Evolutionary conservation across 1,140 invertebrate species (phyloP).

Genomic region (Drosophila truncata): DNA sequence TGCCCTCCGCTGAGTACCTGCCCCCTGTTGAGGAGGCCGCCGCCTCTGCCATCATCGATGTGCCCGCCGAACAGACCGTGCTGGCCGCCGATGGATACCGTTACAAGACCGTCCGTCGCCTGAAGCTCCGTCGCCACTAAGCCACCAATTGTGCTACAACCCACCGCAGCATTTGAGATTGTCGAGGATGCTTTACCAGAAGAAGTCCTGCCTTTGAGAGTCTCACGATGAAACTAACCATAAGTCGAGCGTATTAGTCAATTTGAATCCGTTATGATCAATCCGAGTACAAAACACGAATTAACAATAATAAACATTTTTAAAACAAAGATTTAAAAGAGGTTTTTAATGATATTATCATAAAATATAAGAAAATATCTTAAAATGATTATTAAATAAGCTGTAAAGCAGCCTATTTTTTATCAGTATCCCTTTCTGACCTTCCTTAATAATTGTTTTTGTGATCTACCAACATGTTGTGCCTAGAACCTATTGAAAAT

Average conservation of each 20-base stretch:
- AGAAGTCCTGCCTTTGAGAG: conserved; percentile 28
- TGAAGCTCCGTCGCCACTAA: conserved; percentile 76
- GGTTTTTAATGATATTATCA: rapidly evolving
- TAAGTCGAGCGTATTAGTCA: conserved; percentile 76
- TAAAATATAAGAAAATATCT: no score
- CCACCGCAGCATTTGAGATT: conserved; percentile 59
- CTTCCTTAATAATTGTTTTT: neutral
- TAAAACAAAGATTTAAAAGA: conserved; percentile 32
- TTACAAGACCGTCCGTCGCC: conserved; percentile 80
- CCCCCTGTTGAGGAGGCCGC: conserved; percentile 58
- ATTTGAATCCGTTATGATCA: conserved; percentile 71
- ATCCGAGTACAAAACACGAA: conserved; percentile 75
- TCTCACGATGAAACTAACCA: conserved; percentile 60
- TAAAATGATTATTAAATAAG: no score
- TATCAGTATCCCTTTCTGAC: no score
- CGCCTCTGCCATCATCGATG: conserved; percentile 65
- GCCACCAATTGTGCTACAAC: conserved; percentile 5
- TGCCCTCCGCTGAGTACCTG: conserved; percentile 66
- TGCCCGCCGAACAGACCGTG: conserved; percentile 65
- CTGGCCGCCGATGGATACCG: conserved; percentile 78
- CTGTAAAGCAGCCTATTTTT: no score
- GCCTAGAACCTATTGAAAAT: neutral
- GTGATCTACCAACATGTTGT: neutral
- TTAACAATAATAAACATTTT: conserved; percentile 58
- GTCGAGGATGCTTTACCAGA: conserved; percentile 44